These are phyloP conservation scores for Egretta garzetta DNA, from an alignment of 2,113 vertebrate species.

Conservation along the genomic window DNA sequence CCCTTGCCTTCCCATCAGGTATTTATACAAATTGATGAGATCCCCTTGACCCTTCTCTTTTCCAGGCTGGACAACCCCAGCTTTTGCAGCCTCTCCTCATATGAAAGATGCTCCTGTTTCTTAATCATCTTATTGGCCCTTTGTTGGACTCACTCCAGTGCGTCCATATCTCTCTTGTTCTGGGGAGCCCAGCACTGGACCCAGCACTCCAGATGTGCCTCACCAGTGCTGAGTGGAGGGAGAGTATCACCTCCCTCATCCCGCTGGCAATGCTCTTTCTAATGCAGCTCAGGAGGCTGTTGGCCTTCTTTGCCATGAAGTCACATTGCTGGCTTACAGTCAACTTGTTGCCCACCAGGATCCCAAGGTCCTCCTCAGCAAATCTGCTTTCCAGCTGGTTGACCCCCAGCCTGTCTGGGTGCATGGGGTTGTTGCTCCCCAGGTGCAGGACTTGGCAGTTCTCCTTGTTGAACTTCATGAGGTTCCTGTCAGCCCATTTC, in stretches of 20 bases:
- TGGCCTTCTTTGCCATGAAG: neutral
- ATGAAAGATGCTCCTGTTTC: neutral
- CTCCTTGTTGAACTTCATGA: neutral
- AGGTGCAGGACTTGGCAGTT: neutral
- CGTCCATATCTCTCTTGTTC: neutral
- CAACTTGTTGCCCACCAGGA: neutral
- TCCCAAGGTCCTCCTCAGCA: neutral
- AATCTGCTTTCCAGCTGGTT: neutral
- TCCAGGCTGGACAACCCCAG: neutral
- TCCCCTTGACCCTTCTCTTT: neutral
- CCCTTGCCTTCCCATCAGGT: neutral
- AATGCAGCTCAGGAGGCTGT: neutral
- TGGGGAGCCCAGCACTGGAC: neutral
- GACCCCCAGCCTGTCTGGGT: fast-evolving
- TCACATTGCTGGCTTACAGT: neutral
- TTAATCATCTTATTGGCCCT: neutral
- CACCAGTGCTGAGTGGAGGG: neutral
- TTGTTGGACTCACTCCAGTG: neutral
- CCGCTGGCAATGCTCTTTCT: neutral
- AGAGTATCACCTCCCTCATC: neutral
- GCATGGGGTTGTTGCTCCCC: neutral
- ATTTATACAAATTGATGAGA: neutral
- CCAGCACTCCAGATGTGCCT: neutral
- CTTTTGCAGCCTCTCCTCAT: neutral
- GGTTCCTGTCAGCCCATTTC: neutral